Conservation (phyloP, 2,797 vertebrate genomes). For the Rhinella marina region DNA sequence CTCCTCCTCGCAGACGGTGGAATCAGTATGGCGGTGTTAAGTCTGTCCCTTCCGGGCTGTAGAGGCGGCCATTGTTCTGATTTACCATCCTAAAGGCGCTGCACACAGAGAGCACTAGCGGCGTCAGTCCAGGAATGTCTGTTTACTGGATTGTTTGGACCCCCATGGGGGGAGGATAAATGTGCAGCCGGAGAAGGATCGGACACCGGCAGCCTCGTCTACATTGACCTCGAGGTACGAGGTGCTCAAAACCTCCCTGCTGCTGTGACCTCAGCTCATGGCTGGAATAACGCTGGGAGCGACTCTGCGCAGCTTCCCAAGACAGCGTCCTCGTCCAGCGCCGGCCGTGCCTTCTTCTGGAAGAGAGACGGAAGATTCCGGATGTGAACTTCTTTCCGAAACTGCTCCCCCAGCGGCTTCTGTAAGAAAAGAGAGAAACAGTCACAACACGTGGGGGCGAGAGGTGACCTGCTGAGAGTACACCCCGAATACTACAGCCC, state of each 20-base stretch:
- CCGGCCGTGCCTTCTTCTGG: slow-evolving; percentile 84
- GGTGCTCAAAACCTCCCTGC: not conserved
- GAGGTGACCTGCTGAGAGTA: too few relatives aligned
- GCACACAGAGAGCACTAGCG: not conserved
- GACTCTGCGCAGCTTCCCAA: slow-evolving; percentile 71
- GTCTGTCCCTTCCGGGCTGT: not conserved
- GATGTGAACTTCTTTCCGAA: slow-evolving; percentile 98
- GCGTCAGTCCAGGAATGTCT: slow-evolving; percentile 10
- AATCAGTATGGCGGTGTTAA: not conserved
- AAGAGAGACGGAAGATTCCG: slow-evolving; percentile 96
- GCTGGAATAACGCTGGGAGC: slow-evolving; percentile 78
- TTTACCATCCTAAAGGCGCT: too few relatives aligned
- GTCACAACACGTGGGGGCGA: not conserved
- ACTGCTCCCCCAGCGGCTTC: slow-evolving; percentile 96
- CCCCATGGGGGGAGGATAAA: slow-evolving; percentile 41
- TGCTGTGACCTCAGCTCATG: slow-evolving; percentile 65
- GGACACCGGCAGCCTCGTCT: not conserved
- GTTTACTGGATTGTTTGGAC: not conserved
- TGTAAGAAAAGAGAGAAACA: slow-evolving; percentile 68
- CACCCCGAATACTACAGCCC: too few relatives aligned
- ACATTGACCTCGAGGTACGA: slow-evolving; percentile 3
- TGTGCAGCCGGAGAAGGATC: not conserved
- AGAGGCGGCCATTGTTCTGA: too few relatives aligned
- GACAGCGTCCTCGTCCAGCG: slow-evolving; percentile 75
- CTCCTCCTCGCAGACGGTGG: not conserved